Base-by-base conservation (phyloP, 1,140 invertebrate genomes). In the Drosophila tristis region DNA sequence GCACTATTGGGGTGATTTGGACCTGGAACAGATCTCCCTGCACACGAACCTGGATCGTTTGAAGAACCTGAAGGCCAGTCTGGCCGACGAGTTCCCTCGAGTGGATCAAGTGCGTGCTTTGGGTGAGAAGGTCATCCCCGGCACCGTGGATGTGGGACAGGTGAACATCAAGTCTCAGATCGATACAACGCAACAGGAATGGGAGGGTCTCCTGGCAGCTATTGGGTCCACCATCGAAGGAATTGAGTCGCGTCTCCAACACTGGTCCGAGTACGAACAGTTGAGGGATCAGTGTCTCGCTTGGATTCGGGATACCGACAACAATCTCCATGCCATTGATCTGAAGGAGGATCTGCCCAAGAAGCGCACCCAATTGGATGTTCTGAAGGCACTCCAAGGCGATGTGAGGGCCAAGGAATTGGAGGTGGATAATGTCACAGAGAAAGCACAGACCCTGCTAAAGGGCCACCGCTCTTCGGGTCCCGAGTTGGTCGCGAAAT, bases 191-290 rank as follows among this genome's bases (percentile, higher is more conserved):
- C 96, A 97, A 85, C 96, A 97, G 92, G 97, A 98, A 93, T 98
- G 97, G 97, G 96, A 98, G 92, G 94, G 95, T n/a, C 92, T 98
- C 1, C 92, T 96, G 0, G 96, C 96, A 0, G 93, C 95, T 16
- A 94, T 97, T 4, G 95, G 95, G 81, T 95, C 95, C 4, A 96
- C 96, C 0, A 96, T 97, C 59, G 95, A 96, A 74, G 93, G 93
- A 0, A 91, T 98, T 29, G 96, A 98, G 92, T 94, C 93, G 20
- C 97, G 98, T 89, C 93, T 98, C 3, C 95, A 97, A 76, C 96
- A 97, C 81, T 98, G 98, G 98, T 95, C 95, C 61, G 97, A 98
- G 82, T 98, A 97, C 93, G 98, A 99, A 91, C 93, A 93, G n/a
- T 93, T 97, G 62, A 96, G 96, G 81, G 97, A 98, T 74, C 94